A percentile compares a stretch with the other conserved stretches of the same genome.
phyloP scores from a whole-genome alignment of 2,113 vertebrate species.

The Lonchura striata region DNA sequence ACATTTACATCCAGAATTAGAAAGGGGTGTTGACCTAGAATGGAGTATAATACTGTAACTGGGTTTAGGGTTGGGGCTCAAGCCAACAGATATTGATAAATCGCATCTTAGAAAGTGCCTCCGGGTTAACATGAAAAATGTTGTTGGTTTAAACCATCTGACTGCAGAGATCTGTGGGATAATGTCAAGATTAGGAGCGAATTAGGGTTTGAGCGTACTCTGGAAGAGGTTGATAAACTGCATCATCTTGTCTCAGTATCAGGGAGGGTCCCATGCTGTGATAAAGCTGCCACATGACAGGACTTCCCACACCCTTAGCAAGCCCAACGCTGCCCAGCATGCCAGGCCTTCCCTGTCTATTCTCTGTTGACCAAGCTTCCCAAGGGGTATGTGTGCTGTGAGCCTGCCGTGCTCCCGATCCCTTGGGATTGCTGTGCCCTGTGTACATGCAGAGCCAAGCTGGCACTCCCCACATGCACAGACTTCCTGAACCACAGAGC shows the following conservation, averaged over 20 bases:
- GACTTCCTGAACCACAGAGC: background rate
- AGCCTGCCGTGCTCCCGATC: fast-evolving
- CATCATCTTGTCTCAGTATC: background rate
- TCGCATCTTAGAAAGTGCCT: background rate
- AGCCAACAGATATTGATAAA: background rate
- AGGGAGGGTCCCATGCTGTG: background rate
- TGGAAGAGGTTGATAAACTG: slow-evolving; percentile 15
- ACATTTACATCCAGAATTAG: background rate
- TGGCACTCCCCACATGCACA: fast-evolving
- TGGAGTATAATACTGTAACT: background rate
- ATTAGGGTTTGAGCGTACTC: slow-evolving; percentile 3
- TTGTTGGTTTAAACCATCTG: background rate
- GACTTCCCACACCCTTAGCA: slow-evolving; percentile 9
- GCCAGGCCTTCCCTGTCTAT: background rate
- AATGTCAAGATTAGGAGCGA: background rate
- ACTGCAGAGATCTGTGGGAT: background rate
- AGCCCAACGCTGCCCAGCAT: background rate
- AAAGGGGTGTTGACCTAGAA: background rate
- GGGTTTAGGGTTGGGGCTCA: background rate
- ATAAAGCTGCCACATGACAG: slow-evolving; percentile 22
- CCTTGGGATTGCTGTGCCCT: background rate
- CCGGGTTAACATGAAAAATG: background rate
- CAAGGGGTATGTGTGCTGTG: background rate
- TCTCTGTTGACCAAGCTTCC: background rate
- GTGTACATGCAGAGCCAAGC: fast-evolving